These are phyloP conservation scores for Ypsolopha scabrella DNA, from an alignment of 2,888 invertebrate genomes.

Conservation along the genomic window DNA sequence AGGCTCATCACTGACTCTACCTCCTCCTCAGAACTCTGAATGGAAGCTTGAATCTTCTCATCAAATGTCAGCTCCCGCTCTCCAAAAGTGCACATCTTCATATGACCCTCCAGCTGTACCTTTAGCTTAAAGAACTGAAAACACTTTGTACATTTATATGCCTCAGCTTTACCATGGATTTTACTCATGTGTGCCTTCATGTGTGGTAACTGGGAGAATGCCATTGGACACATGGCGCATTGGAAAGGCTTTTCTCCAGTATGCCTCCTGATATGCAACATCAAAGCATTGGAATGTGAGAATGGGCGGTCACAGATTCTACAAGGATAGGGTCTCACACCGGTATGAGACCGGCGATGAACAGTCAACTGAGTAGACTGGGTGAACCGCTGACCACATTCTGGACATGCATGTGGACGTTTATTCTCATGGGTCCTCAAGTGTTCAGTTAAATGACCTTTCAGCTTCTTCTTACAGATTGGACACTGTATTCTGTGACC, in stretches of 20 bases:
- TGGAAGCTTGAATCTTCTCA: constrained; percentile 29
- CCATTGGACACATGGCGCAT: constrained; percentile 77
- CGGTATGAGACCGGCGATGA: constrained; percentile 86
- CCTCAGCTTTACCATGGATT: constrained; percentile 83
- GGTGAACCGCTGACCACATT: constrained; percentile 83
- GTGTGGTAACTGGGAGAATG: constrained; percentile 86
- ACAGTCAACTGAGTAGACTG: constrained; percentile 88
- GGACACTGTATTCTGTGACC: constrained; percentile 84
- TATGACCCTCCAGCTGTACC: constrained; percentile 77
- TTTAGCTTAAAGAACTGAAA: constrained; percentile 82
- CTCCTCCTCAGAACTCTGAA: constrained; percentile 38
- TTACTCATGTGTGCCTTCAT: constrained; percentile 90
- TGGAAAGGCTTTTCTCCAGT: constrained; percentile 88
- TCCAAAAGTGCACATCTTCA: constrained; percentile 52
- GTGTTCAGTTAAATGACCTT: constrained; percentile 85
- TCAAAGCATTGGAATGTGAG: constrained; percentile 87
- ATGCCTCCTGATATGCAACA: constrained; percentile 84
- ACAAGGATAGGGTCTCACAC: constrained; percentile 85
- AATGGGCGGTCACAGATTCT: constrained; percentile 84
- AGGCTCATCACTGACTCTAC: constrained; percentile 72
- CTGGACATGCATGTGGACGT: constrained; percentile 82
- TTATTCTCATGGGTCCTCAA: constrained; percentile 84
- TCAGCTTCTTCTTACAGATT: constrained; percentile 83
- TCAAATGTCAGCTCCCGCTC: constrained; percentile 29
- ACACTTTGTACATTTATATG: constrained; percentile 82